Conservation (phyloP, 2,888 invertebrate genomes). For the Monoplex corrugatus region DNA sequence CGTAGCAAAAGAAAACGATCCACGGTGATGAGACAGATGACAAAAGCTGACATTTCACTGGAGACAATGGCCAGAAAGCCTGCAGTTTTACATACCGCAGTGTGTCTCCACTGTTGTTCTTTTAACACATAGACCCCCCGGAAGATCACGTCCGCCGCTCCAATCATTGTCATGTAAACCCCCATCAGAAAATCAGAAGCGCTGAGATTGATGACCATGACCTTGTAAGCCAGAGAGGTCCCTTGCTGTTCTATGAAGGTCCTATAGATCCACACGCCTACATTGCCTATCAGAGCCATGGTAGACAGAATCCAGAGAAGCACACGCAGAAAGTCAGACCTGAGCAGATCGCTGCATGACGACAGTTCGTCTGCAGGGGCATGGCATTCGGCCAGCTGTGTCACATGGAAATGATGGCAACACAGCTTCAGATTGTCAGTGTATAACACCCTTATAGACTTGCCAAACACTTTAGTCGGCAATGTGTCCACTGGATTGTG, state of each 20-base stretch:
- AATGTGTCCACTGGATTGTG: too few species aligned
- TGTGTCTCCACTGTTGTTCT: conserved; percentile 63
- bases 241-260: conserved; percentile 43
- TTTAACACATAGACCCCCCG: conserved; percentile 63
- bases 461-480: too few species aligned
- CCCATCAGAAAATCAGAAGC: conserved; percentile 49
- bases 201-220: conserved; percentile 50
- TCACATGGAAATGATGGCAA: neutral
- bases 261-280: conserved; percentile 45
- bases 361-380: neutral
- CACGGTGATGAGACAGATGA: conserved; percentile 83
- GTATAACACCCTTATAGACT: too few species aligned
- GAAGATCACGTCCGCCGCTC: conserved; percentile 52
- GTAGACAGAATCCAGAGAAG: neutral
- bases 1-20: conserved; percentile 86
- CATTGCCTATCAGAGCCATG: neutral
- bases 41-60: neutral
- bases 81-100: conserved; percentile 61
- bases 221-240: conserved; percentile 29
- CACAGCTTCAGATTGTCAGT: neutral
- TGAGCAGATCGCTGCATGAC: neutral
- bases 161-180: neutral
- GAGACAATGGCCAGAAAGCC: conserved; percentile 37
- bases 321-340: neutral
- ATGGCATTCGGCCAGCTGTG: neutral